These are phyloP conservation scores for Phaethon lepturus DNA, from an alignment of 2,113 vertebrate genomes.

Conservation along the genomic window DNA sequence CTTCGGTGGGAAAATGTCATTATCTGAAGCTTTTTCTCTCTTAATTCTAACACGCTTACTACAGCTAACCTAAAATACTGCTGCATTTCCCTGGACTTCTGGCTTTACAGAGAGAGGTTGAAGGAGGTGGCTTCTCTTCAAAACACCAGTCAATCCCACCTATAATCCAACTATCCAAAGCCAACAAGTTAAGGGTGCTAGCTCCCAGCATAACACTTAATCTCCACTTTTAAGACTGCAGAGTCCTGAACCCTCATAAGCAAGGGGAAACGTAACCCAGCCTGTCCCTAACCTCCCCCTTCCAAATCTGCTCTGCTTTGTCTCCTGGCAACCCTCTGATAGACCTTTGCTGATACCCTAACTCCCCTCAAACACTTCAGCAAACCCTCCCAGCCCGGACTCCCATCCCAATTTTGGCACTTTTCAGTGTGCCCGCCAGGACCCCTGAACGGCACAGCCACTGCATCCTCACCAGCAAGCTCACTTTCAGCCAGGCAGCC, in stretches of 20 bases:
- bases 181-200: background rate
- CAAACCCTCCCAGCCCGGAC: background rate
- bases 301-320: background rate
- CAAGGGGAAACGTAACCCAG: background rate
- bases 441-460: background rate
- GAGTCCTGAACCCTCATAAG: background rate
- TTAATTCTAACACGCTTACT: too few relatives aligned
- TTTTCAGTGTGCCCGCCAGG: background rate
- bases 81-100: too few relatives aligned
- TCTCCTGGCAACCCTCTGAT: background rate
- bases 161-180: background rate
- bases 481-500: background rate
- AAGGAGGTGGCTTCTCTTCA: background rate
- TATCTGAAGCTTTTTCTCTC: too few relatives aligned
- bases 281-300: too few relatives aligned
- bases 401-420: background rate
- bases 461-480: background rate
- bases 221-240: background rate
- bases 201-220: background rate
- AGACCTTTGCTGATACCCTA: background rate
- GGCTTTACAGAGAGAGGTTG: background rate
- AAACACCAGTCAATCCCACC: accelerated
- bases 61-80: too few relatives aligned
- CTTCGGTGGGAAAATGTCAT: too few relatives aligned
- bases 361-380: background rate